phyloP scores from a whole-genome alignment of 2,888 invertebrate genomes.

The Cephus nigrinus region DNA sequence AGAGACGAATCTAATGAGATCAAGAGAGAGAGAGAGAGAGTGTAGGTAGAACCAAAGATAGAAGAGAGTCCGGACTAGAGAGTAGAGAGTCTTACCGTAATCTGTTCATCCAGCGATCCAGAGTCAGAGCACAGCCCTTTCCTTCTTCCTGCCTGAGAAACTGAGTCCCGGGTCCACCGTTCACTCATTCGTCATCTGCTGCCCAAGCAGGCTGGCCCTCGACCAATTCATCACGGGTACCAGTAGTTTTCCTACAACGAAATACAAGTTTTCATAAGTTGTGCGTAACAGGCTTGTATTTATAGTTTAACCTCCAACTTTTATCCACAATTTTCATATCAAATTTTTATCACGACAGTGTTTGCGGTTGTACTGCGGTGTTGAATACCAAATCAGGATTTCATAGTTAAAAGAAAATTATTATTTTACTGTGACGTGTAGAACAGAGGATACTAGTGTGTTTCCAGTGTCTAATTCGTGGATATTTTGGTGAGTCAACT shows the following conservation, averaged over 20 bases:
- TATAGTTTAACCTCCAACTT: background rate
- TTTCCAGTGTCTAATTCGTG: background rate
- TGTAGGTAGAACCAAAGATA: background rate
- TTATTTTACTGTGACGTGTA: background rate
- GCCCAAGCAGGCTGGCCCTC: slow-evolving; percentile 39
- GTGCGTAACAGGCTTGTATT: background rate
- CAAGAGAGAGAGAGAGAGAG: background rate
- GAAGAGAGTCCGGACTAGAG: background rate
- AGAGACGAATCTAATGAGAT: background rate
- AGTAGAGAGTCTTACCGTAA: background rate
- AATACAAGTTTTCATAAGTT: background rate
- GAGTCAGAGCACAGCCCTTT: slow-evolving; percentile 25
- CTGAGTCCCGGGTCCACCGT: slow-evolving; percentile 34
- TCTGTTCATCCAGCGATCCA: background rate
- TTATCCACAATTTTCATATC: background rate
- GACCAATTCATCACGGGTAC: background rate
- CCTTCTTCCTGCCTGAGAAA: slow-evolving; percentile 32
- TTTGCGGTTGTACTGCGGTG: background rate
- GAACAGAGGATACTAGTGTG: background rate
- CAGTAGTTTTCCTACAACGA: background rate
- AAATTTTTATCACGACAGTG: background rate
- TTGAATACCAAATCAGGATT: background rate
- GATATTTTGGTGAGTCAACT: background rate
- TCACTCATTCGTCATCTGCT: slow-evolving; percentile 55
- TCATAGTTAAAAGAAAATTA: background rate